A percentile compares a stretch with the other conserved stretches of the same genome.
Evolutionary conservation across 2,797 vertebrate genomes (phyloP).

Genomic region (Gouania willdenowi): DNA sequence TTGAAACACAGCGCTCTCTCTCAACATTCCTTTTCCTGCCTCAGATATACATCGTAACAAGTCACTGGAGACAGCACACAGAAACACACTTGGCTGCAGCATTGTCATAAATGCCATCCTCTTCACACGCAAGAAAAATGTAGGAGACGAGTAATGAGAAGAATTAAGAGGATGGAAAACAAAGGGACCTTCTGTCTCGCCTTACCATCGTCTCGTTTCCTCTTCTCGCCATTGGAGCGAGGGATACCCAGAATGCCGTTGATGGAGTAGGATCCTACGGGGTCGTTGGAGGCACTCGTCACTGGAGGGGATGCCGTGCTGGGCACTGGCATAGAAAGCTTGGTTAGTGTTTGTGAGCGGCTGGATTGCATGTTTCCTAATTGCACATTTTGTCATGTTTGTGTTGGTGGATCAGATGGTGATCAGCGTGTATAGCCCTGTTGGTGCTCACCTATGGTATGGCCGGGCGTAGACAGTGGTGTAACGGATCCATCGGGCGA

Average conservation of each 20-base stretch:
- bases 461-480: conserved; percentile 89
- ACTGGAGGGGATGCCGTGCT: conserved; percentile 94
- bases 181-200: conserved; percentile 41
- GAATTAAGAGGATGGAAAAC: conserved; percentile 49
- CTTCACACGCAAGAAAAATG: conserved; percentile 56
- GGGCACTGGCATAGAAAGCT: conserved; percentile 77
- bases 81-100: conserved; percentile 59
- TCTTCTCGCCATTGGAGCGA: conserved; percentile 98
- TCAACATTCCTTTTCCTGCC: conserved; percentile 51
- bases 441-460: conserved; percentile 90
- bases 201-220: conserved; percentile 99
- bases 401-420: conserved; percentile 20
- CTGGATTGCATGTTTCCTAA: not conserved
- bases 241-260: conserved; percentile 99
- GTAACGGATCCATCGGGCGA: conserved; percentile 90
- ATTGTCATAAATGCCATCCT: conserved; percentile 72
- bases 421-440: conserved; percentile 5
- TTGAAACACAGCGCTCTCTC: conserved; percentile 67
- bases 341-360: conserved; percentile 20
- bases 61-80: conserved; percentile 70
- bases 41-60: conserved; percentile 74
- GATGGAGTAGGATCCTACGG: conserved; percentile 99
- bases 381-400: not conserved
- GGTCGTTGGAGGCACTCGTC: conserved; percentile 97
- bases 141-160: conserved; percentile 55